Percentiles rank a stretch among this genome's conserved stretches.
Conservation (phyloP, 1,140 invertebrate species). For the Drosophila kohkoa region DNA sequence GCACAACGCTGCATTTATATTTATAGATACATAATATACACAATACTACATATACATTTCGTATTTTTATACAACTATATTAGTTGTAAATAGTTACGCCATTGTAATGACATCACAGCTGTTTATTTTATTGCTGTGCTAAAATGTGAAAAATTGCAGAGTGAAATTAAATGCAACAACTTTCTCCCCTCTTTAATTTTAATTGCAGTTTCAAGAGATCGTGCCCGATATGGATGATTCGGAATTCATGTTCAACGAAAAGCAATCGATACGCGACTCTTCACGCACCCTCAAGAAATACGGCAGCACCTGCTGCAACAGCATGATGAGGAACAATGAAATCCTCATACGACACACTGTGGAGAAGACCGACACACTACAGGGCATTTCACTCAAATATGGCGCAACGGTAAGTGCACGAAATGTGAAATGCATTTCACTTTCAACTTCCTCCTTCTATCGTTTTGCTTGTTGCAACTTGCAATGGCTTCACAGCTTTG, state of each 20-base stretch:
- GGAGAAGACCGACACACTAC: slow-evolving; percentile 93
- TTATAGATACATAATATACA: slow-evolving; percentile 32
- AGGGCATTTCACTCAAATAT: slow-evolving; percentile 96
- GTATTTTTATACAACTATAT: too few relatives aligned
- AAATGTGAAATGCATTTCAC: slow-evolving; percentile 3
- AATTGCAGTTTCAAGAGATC: slow-evolving; percentile 84
- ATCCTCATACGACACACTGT: slow-evolving; percentile 92
- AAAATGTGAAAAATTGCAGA: not conserved
- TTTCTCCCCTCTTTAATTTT: slow-evolving; percentile 37
- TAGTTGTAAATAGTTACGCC: slow-evolving; percentile 30
- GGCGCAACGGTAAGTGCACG: slow-evolving; percentile 92
- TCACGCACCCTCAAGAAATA: slow-evolving; percentile 94
- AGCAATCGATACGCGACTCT: slow-evolving; percentile 93
- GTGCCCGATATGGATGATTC: slow-evolving; percentile 87
- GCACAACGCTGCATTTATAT: slow-evolving; percentile 23
- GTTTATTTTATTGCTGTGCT: slow-evolving; percentile 7
- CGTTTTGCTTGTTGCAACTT: too few relatives aligned
- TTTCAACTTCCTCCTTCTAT: too few relatives aligned
- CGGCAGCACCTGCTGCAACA: slow-evolving; percentile 91
- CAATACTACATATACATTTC: not conserved
- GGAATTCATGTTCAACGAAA: slow-evolving; percentile 92
- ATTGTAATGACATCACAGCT: slow-evolving; percentile 64
- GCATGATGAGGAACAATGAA: slow-evolving; percentile 87
- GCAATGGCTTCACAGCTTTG: slow-evolving; percentile 39
- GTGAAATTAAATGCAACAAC: slow-evolving; percentile 14